Base-by-base conservation (phyloP, 2,888 invertebrate genomes). In the Apotomis capreana region DNA sequence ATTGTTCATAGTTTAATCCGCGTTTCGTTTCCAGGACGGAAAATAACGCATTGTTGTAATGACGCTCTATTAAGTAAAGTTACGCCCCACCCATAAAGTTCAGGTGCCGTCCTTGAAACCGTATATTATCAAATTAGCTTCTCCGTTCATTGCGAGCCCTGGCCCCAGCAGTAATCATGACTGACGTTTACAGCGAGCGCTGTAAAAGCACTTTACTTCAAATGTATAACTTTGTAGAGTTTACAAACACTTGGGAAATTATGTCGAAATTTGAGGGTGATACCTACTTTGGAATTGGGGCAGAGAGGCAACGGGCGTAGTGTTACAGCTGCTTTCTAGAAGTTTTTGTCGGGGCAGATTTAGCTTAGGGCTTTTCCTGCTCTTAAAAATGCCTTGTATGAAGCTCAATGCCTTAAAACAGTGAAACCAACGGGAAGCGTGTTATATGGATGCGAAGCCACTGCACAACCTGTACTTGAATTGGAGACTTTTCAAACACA, bases 171-270 rank as follows among this genome's bases (percentile, higher is more conserved):
- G 63, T 81, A 87, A 88, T 85, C 83, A 84, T 84, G 85, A 87
- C 81, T 86, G 87, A 82, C 84, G 83, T 85, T 86, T 82, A 84
- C 78, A 80, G 68, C 79, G 81, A 80, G 68, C 79, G 81, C 78
- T 79, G 76, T 84, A 83, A 84, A 85, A 81, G 79, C 75, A 63
- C 69, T 54, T 68, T 74, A 75, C 71, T 73, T 78, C 78, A 78
- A 61, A 51, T 36, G 44, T 54, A 15, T 13, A 51, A 61, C 49
- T 65, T 54, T 49, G 8, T 69, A 51, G 46, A 36, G 51, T 57
- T 10, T 49, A 10, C 15, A 46, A 51, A 49, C 67, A 55, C 51
- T 67, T 12, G 44, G 37, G 52, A 49, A 26, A 61, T 37, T 13
- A 49, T 58, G 37, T 12, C 12, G n/a, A 15, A 46, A 8, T 6